Percentiles rank a stretch among this genome's conserved stretches.
Evolutionary conservation across 2,797 vertebrate genomes (phyloP).

Genomic region (Cuniculus paca): DNA sequence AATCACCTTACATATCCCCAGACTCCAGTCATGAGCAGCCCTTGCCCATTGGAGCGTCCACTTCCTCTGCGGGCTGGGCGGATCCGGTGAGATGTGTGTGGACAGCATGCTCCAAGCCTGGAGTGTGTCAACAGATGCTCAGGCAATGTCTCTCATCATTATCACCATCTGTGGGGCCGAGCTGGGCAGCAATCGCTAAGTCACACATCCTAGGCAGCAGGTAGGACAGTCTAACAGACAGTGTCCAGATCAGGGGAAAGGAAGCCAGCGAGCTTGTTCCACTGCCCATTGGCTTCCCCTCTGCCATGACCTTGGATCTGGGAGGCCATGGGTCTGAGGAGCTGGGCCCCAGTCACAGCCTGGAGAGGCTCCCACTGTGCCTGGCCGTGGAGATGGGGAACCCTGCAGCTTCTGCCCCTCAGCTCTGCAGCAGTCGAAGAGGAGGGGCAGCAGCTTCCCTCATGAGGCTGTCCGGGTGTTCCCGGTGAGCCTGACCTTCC

Average conservation of each 20-base stretch:
- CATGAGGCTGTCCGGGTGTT: too few relatives aligned
- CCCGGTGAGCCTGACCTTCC: background rate
- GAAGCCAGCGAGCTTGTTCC: too few relatives aligned
- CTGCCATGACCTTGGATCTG: background rate
- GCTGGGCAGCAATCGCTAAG: rapidly evolving
- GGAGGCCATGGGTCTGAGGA: background rate
- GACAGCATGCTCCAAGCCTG: background rate
- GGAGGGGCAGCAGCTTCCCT: background rate
- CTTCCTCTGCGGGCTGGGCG: background rate
- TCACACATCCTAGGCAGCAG: background rate
- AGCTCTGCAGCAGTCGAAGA: background rate
- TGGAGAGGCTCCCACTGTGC: background rate
- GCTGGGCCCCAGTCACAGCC: background rate
- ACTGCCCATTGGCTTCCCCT: rapidly evolving
- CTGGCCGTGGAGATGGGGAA: background rate
- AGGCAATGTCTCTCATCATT: rapidly evolving
- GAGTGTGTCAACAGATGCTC: background rate
- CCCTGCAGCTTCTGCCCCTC: rapidly evolving
- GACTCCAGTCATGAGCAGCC: background rate
- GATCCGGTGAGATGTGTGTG: background rate
- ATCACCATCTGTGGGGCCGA: background rate
- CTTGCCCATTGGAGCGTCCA: background rate
- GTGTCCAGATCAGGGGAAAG: too few relatives aligned
- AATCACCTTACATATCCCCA: background rate
- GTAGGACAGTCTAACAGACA: background rate